Evolutionary conservation across 2,113 vertebrate species (phyloP).

Genomic region (Planiliza haematocheilus): DNA sequence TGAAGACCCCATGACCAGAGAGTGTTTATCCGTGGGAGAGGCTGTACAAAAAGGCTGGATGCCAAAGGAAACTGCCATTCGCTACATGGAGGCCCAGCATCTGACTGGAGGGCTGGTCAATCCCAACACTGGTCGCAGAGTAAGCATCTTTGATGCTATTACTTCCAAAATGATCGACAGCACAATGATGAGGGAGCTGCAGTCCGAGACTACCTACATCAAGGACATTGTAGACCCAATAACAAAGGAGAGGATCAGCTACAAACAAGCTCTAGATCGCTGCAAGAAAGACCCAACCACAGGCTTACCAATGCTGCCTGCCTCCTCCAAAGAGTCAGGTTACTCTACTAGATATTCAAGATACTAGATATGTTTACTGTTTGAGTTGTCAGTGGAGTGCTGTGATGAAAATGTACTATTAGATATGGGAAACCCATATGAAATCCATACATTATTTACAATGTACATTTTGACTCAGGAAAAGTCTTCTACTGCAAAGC

Average conservation of each 20-base stretch:
- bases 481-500: slow-evolving; percentile 56
- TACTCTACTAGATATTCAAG: slow-evolving; percentile 57
- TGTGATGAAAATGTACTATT: slow-evolving; percentile 10
- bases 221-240: slow-evolving; percentile 92
- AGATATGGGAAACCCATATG: slow-evolving; percentile 32
- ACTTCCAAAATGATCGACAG: slow-evolving; percentile 87
- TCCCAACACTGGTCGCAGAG: slow-evolving; percentile 86
- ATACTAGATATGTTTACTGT: slow-evolving; percentile 74
- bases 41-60: slow-evolving; percentile 96
- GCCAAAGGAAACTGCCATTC: slow-evolving; percentile 87
- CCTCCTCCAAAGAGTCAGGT: slow-evolving; percentile 71
- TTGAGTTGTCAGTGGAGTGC: slow-evolving; percentile 30
- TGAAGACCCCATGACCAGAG: slow-evolving; percentile 91
- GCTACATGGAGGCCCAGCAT: slow-evolving; percentile 91
- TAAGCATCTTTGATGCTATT: slow-evolving; percentile 86
- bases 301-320: slow-evolving; percentile 89
- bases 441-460: slow-evolving; percentile 44
- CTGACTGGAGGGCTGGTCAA: slow-evolving; percentile 93
- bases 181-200: slow-evolving; percentile 86
- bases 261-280: slow-evolving; percentile 92
- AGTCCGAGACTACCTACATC: slow-evolving; percentile 85
- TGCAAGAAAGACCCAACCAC: slow-evolving; percentile 87
- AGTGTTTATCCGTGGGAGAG: slow-evolving; percentile 90
- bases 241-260: slow-evolving; percentile 92
- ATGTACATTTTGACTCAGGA: slow-evolving; percentile 71